Percentiles rank a stretch among this genome's conserved stretches.
phyloP scores from a whole-genome alignment of 2,113 vertebrate species.

The Bos indicus region DNA sequence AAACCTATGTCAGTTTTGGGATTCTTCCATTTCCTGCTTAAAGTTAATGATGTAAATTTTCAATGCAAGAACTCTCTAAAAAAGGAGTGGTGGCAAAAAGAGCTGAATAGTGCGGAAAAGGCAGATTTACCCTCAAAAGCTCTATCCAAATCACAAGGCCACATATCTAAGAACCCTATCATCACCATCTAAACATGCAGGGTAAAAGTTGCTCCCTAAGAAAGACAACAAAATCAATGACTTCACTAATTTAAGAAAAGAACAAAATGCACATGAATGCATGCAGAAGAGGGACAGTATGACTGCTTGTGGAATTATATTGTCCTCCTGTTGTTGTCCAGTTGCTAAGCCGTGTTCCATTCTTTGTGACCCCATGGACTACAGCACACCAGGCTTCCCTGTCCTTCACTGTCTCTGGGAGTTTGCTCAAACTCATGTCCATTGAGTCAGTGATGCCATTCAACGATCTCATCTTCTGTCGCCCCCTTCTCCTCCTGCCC shows the following conservation, averaged over 20 bases:
- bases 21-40: constrained; percentile 28
- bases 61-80: not conserved
- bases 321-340: not conserved
- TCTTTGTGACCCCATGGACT: not conserved
- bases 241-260: not conserved
- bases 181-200: not conserved
- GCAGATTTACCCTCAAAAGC: not conserved
- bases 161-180: not conserved
- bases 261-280: not conserved
- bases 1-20: constrained; percentile 19
- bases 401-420: not conserved
- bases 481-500: not conserved
- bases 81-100: not conserved
- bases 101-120: not conserved
- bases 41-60: constrained; percentile 39
- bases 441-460: not conserved
- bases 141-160: not conserved
- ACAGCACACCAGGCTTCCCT: not conserved
- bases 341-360: not conserved
- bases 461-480: not conserved
- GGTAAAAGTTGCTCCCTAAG: not conserved
- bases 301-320: not conserved
- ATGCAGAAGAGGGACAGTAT: not conserved
- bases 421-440: not conserved
- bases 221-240: not conserved